Base-by-base conservation (phyloP, 2,888 invertebrate genomes). In the Archaeoteleia sp. region DNA sequence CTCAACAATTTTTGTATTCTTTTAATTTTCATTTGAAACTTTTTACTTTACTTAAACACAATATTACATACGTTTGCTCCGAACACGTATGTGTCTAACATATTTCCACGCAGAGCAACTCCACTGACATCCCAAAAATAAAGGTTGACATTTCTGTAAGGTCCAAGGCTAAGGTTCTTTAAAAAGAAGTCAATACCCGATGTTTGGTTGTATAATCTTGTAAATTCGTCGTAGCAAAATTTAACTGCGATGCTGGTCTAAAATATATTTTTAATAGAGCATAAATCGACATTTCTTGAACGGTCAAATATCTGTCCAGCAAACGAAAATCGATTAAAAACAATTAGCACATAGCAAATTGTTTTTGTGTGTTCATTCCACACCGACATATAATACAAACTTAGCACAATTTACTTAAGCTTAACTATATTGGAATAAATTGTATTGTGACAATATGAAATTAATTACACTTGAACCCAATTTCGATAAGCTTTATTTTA, bases 121-220 rank as follows among this genome's bases (percentile, higher is more conserved):
- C 96, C 95, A 35, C 94, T 93, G 51, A 96, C 90, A 84, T 96
- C 96, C 87, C 95, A 95, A 20, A 96, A 88, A 82, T 94, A 91
- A 48, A 95, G 83, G 15, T 91, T 90, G 40, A 92, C 90, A 75
- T 90, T 88, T 48, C 87, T 87, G 73, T 85, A 86, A 9, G 82
- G 83, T 75, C 88, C 88, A 62, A 90, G 88, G 61, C 87, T 84
- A 32, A 91, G 86, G 77, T 91, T 87, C 79, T 91, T 91, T 40
- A 91, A 86, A 78, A 90, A 91, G 84, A 93, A 93, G 79, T 93
- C 93, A 7, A 93, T 88, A 1, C 93, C 93, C 17, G 90, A 86
- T 0, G 92, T 92, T 70, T 91, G 90, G 81, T 87, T 87, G 74
- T 89, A 88, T 66, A 88, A 88, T 51, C 89, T 86, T 14, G 87